Evolutionary conservation across 2,113 vertebrate species (phyloP), one percentile per base, ranked within the genome.

Genomic region (Oreochromis spilurus): DNA sequence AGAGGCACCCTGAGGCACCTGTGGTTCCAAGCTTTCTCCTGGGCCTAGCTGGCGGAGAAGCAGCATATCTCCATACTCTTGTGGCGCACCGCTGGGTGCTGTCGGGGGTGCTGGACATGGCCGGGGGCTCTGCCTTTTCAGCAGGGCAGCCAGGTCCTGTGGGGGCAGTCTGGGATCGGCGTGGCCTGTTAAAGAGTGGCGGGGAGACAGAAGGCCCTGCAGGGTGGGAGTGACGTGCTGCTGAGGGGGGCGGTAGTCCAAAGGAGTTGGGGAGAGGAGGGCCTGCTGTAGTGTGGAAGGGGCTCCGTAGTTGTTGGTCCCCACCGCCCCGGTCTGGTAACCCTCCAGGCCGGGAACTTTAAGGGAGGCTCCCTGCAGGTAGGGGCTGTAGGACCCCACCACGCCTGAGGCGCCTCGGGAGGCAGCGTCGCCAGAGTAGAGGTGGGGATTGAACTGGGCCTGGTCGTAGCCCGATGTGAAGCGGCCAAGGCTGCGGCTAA

Each of bases 201-300:
- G 98, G 70, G 98, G 98, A 3, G 98, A 99, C 45, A 99, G 97
- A 84, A 99, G 97, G 90, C 98, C 98, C 96, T 99, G 98, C 60
- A 99, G 97, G 88, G 98, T 98, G 85, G 98, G 98, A 2, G 98
- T 98, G 86, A 99, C 97, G 87, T 99, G 98, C 91, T 98, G 98
- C 83, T 98, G 98, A 1, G 96, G 93, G 75, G 96, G 94, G 88
- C 98, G 98, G 89, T 99, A 99, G 93, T 99, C 98, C 31, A 97
- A 95, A 0, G 98, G 98, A 0, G 98, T 99, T 0, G 99, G 99
- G 45, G 99, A 99, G 13, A 99, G 96, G 93, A 99, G 96, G 11
- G 99, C 99, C 95, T 99, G 99, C 93, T 99, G 99, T 91, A 99
- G 97, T 77, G 98, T 96, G 0, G 98, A 99, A 1, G 98, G 95